Evolutionary conservation across 2,113 vertebrate genomes (phyloP).

Genomic region (Odobenus rosmarus): DNA sequence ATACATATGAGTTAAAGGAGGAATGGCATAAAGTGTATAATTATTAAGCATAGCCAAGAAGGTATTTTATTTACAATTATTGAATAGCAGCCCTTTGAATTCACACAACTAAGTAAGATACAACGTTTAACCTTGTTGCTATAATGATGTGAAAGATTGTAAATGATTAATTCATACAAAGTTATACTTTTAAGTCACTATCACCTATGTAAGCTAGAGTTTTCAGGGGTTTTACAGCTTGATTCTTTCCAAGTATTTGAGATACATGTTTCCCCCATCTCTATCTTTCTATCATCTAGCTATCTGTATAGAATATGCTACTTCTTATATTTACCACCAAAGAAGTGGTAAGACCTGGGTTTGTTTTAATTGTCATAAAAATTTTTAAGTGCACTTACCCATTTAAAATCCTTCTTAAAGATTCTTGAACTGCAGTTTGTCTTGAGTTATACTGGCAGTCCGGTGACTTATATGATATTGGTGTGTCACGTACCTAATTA

Average conservation of each 20-base stretch:
- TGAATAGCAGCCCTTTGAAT: background rate
- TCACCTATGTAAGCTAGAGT: background rate
- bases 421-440: background rate
- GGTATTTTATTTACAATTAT: conserved; percentile 32
- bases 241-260: background rate
- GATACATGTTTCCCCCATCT: background rate
- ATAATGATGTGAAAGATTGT: conserved; percentile 37
- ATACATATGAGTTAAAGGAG: conserved; percentile 64
- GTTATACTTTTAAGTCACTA: background rate
- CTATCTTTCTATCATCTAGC: background rate
- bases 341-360: background rate
- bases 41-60: conserved; percentile 49
- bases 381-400: background rate
- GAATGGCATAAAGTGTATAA: conserved; percentile 3
- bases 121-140: conserved; percentile 6
- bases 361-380: conserved; percentile 33
- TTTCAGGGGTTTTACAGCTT: background rate
- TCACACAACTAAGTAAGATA: background rate
- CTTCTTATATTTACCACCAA: background rate
- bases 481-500: background rate
- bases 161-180: background rate
- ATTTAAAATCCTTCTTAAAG: background rate
- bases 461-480: background rate
- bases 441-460: background rate
- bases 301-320: background rate